Percentiles rank a stretch among this genome's conserved stretches.
phyloP scores from a whole-genome alignment of 2,797 vertebrate species.

The Chaunax sp. region DNA sequence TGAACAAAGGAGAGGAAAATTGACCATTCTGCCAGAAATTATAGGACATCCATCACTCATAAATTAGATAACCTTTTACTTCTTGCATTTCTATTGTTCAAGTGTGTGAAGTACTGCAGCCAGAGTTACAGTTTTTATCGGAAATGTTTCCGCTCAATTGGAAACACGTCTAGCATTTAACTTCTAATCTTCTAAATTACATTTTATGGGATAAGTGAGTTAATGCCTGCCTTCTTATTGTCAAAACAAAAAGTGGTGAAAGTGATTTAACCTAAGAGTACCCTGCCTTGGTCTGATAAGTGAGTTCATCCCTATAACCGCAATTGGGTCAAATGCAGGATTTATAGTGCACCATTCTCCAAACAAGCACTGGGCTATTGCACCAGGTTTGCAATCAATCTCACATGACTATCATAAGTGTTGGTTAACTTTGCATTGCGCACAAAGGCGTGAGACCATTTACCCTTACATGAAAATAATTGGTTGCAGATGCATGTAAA shows the following conservation, averaged over 20 bases:
- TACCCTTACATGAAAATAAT: slow-evolving; percentile 65
- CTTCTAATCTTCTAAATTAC: slow-evolving; percentile 73
- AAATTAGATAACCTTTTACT: slow-evolving; percentile 61
- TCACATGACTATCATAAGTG: slow-evolving; percentile 34
- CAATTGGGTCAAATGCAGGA: slow-evolving; percentile 78
- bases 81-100: slow-evolving; percentile 34
- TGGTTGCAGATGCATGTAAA: slow-evolving; percentile 63
- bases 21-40: slow-evolving; percentile 41
- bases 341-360: slow-evolving; percentile 74
- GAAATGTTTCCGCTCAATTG: slow-evolving; percentile 52
- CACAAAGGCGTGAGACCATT: slow-evolving; percentile 48
- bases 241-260: slow-evolving; percentile 67
- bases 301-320: slow-evolving; percentile 76
- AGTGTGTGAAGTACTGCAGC: slow-evolving; percentile 10
- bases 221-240: slow-evolving; percentile 49
- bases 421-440: slow-evolving; percentile 58
- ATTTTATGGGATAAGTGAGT: slow-evolving; percentile 70
- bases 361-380: slow-evolving; percentile 64
- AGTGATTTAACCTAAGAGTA: slow-evolving; percentile 68
- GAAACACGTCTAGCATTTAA: slow-evolving; percentile 64
- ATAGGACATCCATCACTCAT: slow-evolving; percentile 54
- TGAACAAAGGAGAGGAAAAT: slow-evolving; percentile 58
- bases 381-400: slow-evolving; percentile 65
- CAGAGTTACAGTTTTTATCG: slow-evolving; percentile 24
- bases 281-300: slow-evolving; percentile 74